Conservation (phyloP, 2,888 invertebrate species). For the Ceratothoa steindachneri region DNA sequence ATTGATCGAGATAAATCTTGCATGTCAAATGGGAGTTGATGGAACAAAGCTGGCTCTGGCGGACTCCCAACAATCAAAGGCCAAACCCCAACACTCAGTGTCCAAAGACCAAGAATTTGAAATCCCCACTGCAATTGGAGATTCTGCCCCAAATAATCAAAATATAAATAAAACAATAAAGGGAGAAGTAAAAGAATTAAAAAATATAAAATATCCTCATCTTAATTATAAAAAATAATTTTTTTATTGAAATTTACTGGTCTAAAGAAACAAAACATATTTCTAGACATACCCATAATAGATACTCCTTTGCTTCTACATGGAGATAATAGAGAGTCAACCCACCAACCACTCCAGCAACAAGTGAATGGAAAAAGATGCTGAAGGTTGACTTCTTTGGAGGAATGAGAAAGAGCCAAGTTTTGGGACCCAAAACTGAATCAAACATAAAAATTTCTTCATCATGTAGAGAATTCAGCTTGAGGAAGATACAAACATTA, state of each 20-base stretch:
- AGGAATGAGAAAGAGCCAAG: conserved; percentile 44
- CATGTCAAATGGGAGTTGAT: conserved; percentile 32
- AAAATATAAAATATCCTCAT: no score
- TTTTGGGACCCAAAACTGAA: conserved; percentile 28
- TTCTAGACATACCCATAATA: background rate
- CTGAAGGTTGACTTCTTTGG: conserved; percentile 27
- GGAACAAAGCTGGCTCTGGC: conserved; percentile 37
- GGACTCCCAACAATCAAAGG: conserved; percentile 37
- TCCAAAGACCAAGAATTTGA: conserved; percentile 23
- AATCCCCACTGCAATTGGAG: conserved; percentile 25
- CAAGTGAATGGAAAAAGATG: conserved; percentile 27
- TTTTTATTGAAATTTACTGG: no score
- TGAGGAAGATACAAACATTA: background rate
- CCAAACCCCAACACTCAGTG: conserved; percentile 30
- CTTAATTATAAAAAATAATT: no score
- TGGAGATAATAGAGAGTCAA: conserved; percentile 27
- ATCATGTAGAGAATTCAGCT: conserved; percentile 32
- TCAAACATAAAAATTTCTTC: conserved; percentile 44
- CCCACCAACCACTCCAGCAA: conserved; percentile 32
- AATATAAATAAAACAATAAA: background rate
- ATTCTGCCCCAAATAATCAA: background rate
- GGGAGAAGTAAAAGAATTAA: background rate
- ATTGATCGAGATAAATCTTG: conserved; percentile 31
- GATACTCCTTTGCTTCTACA: background rate
- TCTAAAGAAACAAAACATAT: no score